phyloP scores from a whole-genome alignment of 2,113 vertebrate genomes.

The Xenopus borealis region DNA sequence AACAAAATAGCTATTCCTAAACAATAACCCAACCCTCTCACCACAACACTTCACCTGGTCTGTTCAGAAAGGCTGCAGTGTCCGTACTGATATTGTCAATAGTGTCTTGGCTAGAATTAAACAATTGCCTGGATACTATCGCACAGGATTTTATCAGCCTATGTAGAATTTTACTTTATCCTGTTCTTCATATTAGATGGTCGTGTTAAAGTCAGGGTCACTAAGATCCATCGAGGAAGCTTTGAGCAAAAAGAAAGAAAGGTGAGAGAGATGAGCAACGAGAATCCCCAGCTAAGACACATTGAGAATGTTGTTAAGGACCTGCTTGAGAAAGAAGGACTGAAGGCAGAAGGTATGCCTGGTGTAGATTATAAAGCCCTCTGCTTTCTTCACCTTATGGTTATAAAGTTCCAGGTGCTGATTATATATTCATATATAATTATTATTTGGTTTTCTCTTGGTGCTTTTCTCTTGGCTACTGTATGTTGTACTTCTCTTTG shows the following conservation, averaged over 20 bases:
- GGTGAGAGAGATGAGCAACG: slow-evolving; percentile 81
- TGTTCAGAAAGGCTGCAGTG: no score
- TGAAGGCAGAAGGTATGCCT: slow-evolving; percentile 85
- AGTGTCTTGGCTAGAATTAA: no score
- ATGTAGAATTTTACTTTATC: no score
- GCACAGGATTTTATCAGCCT: slow-evolving; percentile 42
- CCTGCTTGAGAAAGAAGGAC: slow-evolving; percentile 91
- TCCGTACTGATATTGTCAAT: no score
- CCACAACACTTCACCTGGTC: no score
- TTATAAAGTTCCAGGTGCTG: not conserved
- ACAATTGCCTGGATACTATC: not conserved
- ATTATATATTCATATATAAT: not conserved
- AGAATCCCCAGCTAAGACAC: slow-evolving; percentile 84
- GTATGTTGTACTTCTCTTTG: no score
- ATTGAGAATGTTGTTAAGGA: slow-evolving; percentile 92
- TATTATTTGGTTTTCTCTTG: not conserved
- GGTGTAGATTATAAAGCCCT: not conserved
- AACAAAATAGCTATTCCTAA: no score
- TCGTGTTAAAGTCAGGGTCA: slow-evolving; percentile 87
- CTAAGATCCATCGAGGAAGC: slow-evolving; percentile 78
- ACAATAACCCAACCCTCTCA: no score
- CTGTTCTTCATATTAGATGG: slow-evolving; percentile 62
- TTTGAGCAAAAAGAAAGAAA: slow-evolving; percentile 75
- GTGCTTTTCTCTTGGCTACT: no score
- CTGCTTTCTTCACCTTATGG: not conserved